Evolutionary conservation across 2,888 invertebrate species (phyloP).

Genomic region (Cyrtodaria siliqua): DNA sequence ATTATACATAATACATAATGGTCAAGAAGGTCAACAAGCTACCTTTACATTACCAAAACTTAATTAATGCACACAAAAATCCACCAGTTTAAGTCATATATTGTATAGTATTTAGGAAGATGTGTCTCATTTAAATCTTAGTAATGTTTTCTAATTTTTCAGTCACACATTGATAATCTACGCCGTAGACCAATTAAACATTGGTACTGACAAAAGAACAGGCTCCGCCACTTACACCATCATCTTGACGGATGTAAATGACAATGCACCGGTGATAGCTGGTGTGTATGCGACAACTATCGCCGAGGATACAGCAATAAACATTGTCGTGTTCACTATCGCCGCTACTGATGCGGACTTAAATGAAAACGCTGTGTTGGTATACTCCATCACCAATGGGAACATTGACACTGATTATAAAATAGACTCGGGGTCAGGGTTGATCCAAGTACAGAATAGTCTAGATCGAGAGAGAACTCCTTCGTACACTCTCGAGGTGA

Average conservation of each 20-base stretch:
- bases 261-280: constrained; percentile 72
- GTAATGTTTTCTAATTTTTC: no score
- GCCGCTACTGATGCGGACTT: constrained; percentile 75
- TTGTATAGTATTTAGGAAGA: no score
- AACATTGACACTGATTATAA: constrained; percentile 73
- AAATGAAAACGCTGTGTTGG: constrained; percentile 68
- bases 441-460: constrained; percentile 66
- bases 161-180: constrained; percentile 72
- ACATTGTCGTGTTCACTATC: constrained; percentile 67
- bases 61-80: no score
- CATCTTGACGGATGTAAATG: constrained; percentile 75
- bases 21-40: no score
- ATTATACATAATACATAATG: no score
- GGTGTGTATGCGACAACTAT: constrained; percentile 68
- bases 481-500: constrained; percentile 68
- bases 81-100: no score
- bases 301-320: constrained; percentile 69
- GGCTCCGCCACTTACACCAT: constrained; percentile 77
- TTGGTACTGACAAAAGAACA: constrained; percentile 52
- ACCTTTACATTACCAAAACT: no score
- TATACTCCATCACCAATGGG: constrained; percentile 72
- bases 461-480: constrained; percentile 77
- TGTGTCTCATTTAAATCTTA: no score
- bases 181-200: constrained; percentile 71
- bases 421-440: constrained; percentile 69